A percentile compares a stretch with the other conserved stretches of the same genome.
These are phyloP conservation scores for Hirtodrosophila confusa DNA, from an alignment of 2,888 invertebrate genomes.

Conservation along the genomic window DNA sequence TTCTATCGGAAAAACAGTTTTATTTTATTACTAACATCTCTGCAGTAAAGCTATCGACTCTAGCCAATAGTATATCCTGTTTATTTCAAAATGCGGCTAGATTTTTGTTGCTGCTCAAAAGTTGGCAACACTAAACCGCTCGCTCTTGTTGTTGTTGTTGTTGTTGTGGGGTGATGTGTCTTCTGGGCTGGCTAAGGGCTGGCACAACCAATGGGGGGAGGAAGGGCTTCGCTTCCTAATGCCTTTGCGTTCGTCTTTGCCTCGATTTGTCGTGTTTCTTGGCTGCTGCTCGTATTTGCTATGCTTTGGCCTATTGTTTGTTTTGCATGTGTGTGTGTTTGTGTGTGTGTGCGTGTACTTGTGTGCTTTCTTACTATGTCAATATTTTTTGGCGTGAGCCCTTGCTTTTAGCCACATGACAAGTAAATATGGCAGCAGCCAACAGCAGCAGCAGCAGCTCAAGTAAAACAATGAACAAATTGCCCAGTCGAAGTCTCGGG, in stretches of 20 bases:
- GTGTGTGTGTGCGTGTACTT: conserved; percentile 28
- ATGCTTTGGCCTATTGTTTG: conserved; percentile 73
- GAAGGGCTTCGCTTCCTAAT: too few species aligned
- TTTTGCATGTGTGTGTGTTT: conserved; percentile 31
- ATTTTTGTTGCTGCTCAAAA: too few species aligned
- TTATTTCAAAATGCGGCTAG: too few species aligned
- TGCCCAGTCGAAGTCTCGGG: conserved; percentile 48
- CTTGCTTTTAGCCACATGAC: conserved; percentile 77
- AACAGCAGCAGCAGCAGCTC: conserved; percentile 21
- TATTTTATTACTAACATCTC: too few species aligned
- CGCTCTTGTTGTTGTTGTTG: too few species aligned
- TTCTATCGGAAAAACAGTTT: too few species aligned
- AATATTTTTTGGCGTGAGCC: conserved; percentile 78
- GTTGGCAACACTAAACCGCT: too few species aligned
- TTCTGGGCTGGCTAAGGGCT: too few species aligned
- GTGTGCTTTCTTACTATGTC: conserved; percentile 66
- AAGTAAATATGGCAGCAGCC: conserved; percentile 66
- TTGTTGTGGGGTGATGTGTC: too few species aligned
- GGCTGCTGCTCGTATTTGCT: conserved; percentile 34
- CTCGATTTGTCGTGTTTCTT: conserved; percentile 40
- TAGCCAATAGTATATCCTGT: too few species aligned
- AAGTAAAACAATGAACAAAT: conserved; percentile 60
- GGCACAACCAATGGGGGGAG: too few species aligned
- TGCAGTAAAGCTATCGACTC: too few species aligned
- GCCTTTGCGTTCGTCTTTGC: conserved; percentile 2